Evolutionary conservation across 2,888 invertebrate species (phyloP).

Genomic region (Holacanthella duospinosa): DNA sequence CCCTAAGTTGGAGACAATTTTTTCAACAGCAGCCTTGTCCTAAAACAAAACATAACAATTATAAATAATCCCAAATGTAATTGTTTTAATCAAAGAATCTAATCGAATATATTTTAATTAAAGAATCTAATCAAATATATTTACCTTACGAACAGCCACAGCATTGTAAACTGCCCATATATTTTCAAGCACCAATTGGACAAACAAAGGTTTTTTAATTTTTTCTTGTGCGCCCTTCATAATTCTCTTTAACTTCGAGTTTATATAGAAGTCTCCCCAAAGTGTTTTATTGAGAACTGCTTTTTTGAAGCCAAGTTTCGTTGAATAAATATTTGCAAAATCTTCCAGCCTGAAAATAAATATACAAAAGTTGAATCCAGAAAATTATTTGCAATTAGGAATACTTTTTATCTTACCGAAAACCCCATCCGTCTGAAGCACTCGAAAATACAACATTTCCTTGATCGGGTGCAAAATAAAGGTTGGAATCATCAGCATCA

Average conservation of each 20-base stretch:
- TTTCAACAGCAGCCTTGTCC: constrained; percentile 60
- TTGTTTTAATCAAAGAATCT: constrained; percentile 11
- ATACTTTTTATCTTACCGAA: constrained; percentile 43
- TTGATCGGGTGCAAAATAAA: constrained; percentile 86
- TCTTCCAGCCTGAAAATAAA: constrained; percentile 55
- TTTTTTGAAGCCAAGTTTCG: constrained; percentile 62
- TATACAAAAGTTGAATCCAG: neutral
- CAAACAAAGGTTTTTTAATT: constrained; percentile 85
- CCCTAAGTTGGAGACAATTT: constrained; percentile 63
- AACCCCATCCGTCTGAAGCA: constrained; percentile 91
- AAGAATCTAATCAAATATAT: constrained; percentile 8
- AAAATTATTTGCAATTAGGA: neutral
- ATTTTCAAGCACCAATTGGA: constrained; percentile 80
- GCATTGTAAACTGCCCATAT: constrained; percentile 83
- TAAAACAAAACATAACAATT: constrained; percentile 24
- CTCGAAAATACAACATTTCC: constrained; percentile 96
- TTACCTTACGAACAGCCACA: constrained; percentile 55
- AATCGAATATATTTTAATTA: constrained; percentile 12
- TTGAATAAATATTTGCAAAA: constrained; percentile 67
- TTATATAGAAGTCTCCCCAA: constrained; percentile 90
- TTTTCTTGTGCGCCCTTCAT: constrained; percentile 81
- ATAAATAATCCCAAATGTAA: constrained; percentile 1
- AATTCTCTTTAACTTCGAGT: constrained; percentile 70
- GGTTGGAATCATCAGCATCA: constrained; percentile 68
- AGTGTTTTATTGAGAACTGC: constrained; percentile 64